phyloP scores from a whole-genome alignment of 1,140 invertebrate genomes.

The Nebria ingens region DNA sequence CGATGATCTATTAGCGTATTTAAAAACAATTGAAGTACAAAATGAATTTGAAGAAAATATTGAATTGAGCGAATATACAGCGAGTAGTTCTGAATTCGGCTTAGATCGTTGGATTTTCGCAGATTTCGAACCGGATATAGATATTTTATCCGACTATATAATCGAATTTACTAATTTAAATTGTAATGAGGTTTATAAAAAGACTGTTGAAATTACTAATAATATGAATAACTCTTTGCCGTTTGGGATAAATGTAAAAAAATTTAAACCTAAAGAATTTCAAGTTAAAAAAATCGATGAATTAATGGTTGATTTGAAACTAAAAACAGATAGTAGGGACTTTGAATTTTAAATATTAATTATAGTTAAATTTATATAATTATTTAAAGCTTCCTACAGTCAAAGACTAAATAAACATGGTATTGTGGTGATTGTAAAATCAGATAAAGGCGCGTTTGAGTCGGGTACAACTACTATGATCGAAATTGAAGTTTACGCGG shows the following conservation, averaged over 20 bases:
- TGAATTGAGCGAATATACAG: too few relatives aligned
- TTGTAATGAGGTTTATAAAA: neutral
- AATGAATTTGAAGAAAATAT: too few relatives aligned
- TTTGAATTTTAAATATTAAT: neutral
- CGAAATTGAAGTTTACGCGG: conserved; percentile 32
- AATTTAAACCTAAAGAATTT: neutral
- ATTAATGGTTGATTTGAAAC: neutral
- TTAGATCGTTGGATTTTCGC: too few relatives aligned
- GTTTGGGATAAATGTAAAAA: neutral
- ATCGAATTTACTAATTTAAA: neutral
- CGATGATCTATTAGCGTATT: too few relatives aligned
- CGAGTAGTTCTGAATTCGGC: too few relatives aligned
- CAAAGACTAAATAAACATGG: neutral
- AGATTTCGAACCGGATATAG: neutral
- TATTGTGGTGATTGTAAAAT: neutral
- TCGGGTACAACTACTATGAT: conserved; percentile 15
- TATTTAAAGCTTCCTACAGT: neutral
- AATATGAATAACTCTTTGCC: neutral
- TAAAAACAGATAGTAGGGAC: neutral
- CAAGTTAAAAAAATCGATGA: neutral
- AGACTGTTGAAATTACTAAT: neutral
- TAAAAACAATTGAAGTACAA: too few relatives aligned
- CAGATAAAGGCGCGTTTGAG: neutral
- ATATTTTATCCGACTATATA: neutral
- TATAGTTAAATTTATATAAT: neutral